Evolutionary conservation across 2,888 invertebrate species (phyloP).

Genomic region (Erpobdella octoculata): DNA sequence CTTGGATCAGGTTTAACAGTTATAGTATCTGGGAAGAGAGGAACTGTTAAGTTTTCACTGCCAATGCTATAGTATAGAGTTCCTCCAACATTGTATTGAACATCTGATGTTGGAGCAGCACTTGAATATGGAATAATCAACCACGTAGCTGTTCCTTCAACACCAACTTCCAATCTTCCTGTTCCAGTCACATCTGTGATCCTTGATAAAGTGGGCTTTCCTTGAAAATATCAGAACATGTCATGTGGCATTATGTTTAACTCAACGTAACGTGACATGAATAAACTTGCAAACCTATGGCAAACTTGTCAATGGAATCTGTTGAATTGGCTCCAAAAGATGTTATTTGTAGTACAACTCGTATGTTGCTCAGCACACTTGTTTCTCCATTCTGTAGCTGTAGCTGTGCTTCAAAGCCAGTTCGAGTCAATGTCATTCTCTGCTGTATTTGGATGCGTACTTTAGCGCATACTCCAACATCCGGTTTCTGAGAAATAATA

Average conservation of each 20-base stretch:
- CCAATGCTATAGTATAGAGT: constrained; percentile 39
- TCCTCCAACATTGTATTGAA: constrained; percentile 40
- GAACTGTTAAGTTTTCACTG: constrained; percentile 38
- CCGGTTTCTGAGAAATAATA: constrained; percentile 1
- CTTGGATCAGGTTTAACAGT: constrained; percentile 42
- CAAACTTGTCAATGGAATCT: constrained; percentile 13
- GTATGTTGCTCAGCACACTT: constrained; percentile 23
- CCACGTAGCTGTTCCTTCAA: constrained; percentile 38
- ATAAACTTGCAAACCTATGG: too few relatives aligned
- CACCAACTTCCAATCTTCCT: constrained; percentile 33
- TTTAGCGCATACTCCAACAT: constrained; percentile 34
- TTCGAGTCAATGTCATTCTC: constrained; percentile 30
- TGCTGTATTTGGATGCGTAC: constrained; percentile 34
- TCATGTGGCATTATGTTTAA: neutral
- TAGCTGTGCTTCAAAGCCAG: constrained; percentile 32
- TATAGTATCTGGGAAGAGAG: constrained; percentile 40
- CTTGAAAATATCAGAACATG: constrained; percentile 31
- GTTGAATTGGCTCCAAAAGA: neutral
- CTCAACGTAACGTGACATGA: too few relatives aligned
- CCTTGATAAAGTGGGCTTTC: constrained; percentile 36
- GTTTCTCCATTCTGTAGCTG: constrained; percentile 34
- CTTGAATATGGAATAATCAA: constrained; percentile 40
- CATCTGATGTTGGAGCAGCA: constrained; percentile 39
- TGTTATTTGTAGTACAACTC: constrained; percentile 30
- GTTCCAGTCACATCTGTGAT: constrained; percentile 38